Base-by-base conservation (phyloP, 2,797 vertebrate species). In the Allobates femoralis region DNA sequence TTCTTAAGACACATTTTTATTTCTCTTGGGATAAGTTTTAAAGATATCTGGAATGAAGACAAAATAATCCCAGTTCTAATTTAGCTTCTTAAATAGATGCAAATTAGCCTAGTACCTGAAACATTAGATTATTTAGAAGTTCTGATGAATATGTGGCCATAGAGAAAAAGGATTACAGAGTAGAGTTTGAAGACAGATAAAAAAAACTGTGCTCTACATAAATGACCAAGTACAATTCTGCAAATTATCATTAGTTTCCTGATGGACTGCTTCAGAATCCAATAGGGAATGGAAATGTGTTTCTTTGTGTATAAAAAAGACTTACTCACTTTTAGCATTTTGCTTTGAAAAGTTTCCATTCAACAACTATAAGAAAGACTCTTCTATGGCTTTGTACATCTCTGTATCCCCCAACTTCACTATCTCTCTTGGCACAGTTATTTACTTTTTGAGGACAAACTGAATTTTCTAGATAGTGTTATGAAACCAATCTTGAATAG, bases 11-110 rank as follows among this genome's bases (percentile, higher is more conserved):
- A 67, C 85, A 78, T 79, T 83, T 86, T 83, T 67, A 87, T 83
- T 87, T 79, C 86, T 79, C 86, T 37, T 83, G 81, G 86, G 86
- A 84, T 23, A 73, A 28, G 51, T 60, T 86, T 87, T 58, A 69
- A 81, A 79, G 75, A 71, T 84, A 83, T 87, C 64, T 79, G 74
- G 86, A 87, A 87, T 60, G 74, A 79, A 83, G 86, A 83, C 86
- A 83, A 87, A 87, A 87, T 87, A 83, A 87, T 87, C 79, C 86
- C 86, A 87, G 51, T 77, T 79, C 75, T 84, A 83, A 87, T 87
- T 87, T 87, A 74, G 86, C 55, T 60, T 12, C 75, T 83, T 87
- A 87, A 87, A 83, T 53, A 84, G 81, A 87, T 87, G 86, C 86
- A 87, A 87, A 87, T 87, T 73, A 83, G 73, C 78, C 81, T 87